Base-by-base conservation (phyloP, 2,888 invertebrate species). In the Watsonalla cultraria region DNA sequence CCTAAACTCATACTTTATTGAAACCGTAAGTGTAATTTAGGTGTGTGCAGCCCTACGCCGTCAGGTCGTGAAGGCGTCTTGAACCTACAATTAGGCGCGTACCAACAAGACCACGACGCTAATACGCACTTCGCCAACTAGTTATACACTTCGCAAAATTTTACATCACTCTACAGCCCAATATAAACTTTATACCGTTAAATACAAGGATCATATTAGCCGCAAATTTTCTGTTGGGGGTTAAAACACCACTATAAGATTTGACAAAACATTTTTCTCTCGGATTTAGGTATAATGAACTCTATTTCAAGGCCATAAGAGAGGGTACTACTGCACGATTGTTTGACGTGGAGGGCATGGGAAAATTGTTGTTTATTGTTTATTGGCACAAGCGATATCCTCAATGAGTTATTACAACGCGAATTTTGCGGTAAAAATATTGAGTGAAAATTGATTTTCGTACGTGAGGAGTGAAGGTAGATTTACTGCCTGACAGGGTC, bases 71-170 rank as follows among this genome's bases (percentile, higher is more conserved):
- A 76, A 87, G 86, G 89, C 89, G 89, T 86, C 82, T 89, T 84
- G 86, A 86, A 82, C 89, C 90, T 88, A 85, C 89, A 90, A 90
- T 90, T 90, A 90, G 85, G 78, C 71, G 72, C 70, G 68, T 62
- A 59, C 76, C 82, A 86, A 85, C 81, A 84, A 82, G 79, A 84
- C 74, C 72, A 80, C 70, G 70, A 74, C 54, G 80, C 82, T 89
- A 87, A 89, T 87, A 87, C 80, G 82, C 83, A 84, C 83, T 83
- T 74, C 72, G 76, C 80, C 78, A 80, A 76, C 88, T 87, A 87
- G 86, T 82, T 80, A 76, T 74, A 70, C 74, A 68, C 65, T 63
- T 61, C 56, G 66, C 74, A 70, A 72, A 65, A 51, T 56, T 65
- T 58, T 65, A 50, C 24, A 54, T 35, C 42, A 11, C 50, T 53